Evolutionary conservation across 1,140 invertebrate genomes (phyloP).

Genomic region (Drosophila sechellia): DNA sequence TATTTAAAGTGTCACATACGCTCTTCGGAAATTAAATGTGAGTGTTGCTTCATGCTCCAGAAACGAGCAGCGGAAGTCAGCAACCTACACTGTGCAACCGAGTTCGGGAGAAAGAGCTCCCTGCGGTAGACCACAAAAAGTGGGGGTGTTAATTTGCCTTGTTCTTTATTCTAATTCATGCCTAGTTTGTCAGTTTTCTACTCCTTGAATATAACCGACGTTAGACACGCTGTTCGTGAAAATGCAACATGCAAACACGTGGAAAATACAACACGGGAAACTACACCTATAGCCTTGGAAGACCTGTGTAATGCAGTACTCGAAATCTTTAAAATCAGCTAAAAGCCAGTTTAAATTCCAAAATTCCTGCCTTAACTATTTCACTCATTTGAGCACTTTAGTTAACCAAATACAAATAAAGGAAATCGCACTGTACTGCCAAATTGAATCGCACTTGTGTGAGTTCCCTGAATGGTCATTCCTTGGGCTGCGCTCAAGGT

Average conservation of each 20-base stretch:
- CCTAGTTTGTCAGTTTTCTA: neutral
- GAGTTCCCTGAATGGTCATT: slow-evolving; percentile 48
- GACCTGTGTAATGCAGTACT: too few species aligned
- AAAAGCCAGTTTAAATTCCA: too few species aligned
- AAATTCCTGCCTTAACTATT: too few species aligned
- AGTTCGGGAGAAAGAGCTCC: slow-evolving; percentile 12
- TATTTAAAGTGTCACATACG: slow-evolving; percentile 81
- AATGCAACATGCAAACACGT: too few species aligned
- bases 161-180: slow-evolving; percentile 1
- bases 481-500: slow-evolving; percentile 25
- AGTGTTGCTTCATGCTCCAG: slow-evolving; percentile 62
- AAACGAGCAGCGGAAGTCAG: slow-evolving; percentile 46
- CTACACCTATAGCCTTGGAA: too few species aligned
- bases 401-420: too few species aligned
- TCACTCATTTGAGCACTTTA: too few species aligned
- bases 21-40: slow-evolving; percentile 78
- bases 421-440: slow-evolving; percentile 4
- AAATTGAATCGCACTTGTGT: slow-evolving; percentile 25
- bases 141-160: slow-evolving; percentile 14
- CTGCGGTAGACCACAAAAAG: slow-evolving; percentile 4
- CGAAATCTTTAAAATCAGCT: too few species aligned
- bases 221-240: neutral
- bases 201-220: neutral
- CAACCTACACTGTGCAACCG: slow-evolving; percentile 44
- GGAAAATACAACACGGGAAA: too few species aligned